Conservation (phyloP, 2,113 vertebrate genomes). For the Indri indri region DNA sequence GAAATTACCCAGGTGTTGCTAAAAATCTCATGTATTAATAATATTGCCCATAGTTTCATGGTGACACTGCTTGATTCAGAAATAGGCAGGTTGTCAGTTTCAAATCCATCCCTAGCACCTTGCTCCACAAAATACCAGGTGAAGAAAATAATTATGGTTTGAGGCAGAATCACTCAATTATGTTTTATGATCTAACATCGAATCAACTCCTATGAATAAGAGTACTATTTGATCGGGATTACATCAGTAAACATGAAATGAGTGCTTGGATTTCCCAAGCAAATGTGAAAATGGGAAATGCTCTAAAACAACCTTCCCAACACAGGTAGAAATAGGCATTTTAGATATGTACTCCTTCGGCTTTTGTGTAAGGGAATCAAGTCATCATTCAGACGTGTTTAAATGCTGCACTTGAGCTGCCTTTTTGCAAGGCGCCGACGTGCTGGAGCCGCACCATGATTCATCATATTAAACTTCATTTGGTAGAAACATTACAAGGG, state of each 20-base stretch:
- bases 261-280: not conserved
- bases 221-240: not conserved
- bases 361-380: slow-evolving; percentile 48
- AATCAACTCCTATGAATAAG: not conserved
- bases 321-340: not conserved
- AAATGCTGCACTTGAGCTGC: slow-evolving; percentile 77
- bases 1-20: not conserved
- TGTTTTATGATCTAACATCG: not conserved
- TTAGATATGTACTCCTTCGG: not conserved
- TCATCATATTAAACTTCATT: slow-evolving; percentile 87
- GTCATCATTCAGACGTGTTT: slow-evolving; percentile 65
- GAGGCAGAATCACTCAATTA: slow-evolving; percentile 6
- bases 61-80: not conserved
- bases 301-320: not conserved
- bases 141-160: not conserved
- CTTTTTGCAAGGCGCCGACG: slow-evolving; percentile 76
- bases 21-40: not conserved
- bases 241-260: not conserved
- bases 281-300: not conserved
- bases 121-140: not conserved
- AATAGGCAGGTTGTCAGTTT: not conserved
- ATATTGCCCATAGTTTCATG: not conserved
- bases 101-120: not conserved
- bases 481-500: slow-evolving; percentile 83
- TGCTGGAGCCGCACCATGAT: slow-evolving; percentile 77